These are phyloP conservation scores for Amia ocellicauda DNA, from an alignment of 2,113 vertebrate species.

Conservation along the genomic window DNA sequence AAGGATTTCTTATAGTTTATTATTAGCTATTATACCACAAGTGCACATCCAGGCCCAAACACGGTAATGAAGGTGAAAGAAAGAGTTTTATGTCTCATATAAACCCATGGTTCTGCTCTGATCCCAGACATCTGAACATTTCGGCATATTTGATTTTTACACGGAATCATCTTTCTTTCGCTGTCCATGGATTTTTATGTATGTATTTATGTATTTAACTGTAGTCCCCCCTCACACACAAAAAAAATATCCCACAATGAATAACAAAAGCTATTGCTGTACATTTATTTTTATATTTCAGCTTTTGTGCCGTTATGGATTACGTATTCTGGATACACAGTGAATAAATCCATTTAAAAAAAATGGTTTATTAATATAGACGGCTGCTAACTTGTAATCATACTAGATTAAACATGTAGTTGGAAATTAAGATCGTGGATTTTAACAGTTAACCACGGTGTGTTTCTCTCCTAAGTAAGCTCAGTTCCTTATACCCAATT, in stretches of 20 bases:
- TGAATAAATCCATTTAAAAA: no score
- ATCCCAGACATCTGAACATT: background rate
- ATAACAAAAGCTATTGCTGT: no score
- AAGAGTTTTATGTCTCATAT: slow-evolving; percentile 23
- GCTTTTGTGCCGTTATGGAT: no score
- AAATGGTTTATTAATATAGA: no score
- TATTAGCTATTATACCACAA: slow-evolving; percentile 57
- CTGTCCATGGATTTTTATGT: no score
- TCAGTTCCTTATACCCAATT: slow-evolving; percentile 66
- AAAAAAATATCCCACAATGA: no score
- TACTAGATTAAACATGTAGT: background rate
- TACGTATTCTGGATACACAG: no score
- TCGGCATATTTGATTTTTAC: no score
- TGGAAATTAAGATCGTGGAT: background rate
- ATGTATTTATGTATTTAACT: no score
- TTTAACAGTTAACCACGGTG: slow-evolving; percentile 3
- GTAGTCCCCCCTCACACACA: no score
- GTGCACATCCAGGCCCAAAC: slow-evolving; percentile 33
- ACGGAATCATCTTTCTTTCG: no score
- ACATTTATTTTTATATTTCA: no score
- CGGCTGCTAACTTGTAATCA: background rate
- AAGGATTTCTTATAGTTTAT: slow-evolving; percentile 58
- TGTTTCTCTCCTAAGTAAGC: slow-evolving; percentile 68
- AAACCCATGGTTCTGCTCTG: slow-evolving; percentile 34
- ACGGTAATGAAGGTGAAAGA: slow-evolving; percentile 23